Evolutionary conservation across 1,140 invertebrate genomes (phyloP).

Genomic region (Drosophila persimilis): DNA sequence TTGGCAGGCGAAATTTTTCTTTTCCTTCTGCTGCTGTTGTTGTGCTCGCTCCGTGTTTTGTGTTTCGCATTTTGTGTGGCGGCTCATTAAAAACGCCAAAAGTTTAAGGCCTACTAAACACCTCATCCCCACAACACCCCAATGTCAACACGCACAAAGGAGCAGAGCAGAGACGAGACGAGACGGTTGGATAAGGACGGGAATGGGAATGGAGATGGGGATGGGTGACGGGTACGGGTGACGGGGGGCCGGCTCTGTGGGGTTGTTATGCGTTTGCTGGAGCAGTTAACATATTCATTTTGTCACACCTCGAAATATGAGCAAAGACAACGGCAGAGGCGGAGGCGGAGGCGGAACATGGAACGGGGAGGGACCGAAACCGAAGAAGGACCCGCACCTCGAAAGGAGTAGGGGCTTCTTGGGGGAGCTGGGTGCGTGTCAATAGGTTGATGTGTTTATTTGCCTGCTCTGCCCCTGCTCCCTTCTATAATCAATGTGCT

Average conservation of each 20-base stretch:
- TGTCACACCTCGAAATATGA: conserved; percentile 60
- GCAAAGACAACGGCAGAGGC: conserved; percentile 12
- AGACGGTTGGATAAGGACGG: neutral
- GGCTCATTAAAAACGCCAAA: conserved; percentile 55
- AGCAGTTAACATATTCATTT: conserved; percentile 45
- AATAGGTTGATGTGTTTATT: conserved; percentile 75
- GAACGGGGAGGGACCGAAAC: neutral
- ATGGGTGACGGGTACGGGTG: no score
- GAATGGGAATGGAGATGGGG: neutral
- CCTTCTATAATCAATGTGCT: conserved; percentile 62
- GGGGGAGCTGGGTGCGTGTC: conserved; percentile 53
- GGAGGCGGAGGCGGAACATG: neutral
- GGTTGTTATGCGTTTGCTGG: conserved; percentile 39
- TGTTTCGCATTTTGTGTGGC: conserved; percentile 10
- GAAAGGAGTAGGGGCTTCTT: conserved; percentile 4
- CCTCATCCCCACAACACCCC: conserved; percentile 6
- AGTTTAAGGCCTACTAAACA: conserved; percentile 42
- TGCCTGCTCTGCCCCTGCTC: conserved; percentile 36
- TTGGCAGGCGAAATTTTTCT: conserved; percentile 11
- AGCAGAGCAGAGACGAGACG: neutral
- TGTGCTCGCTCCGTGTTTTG: conserved; percentile 4
- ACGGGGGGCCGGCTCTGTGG: neutral
- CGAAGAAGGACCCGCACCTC: no score
- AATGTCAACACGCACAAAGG: conserved; percentile 19
- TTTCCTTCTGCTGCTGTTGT: neutral